A percentile compares a stretch with the other conserved stretches of the same genome.
Conservation (phyloP, 2,888 invertebrate species). For the Congeria kusceri region DNA sequence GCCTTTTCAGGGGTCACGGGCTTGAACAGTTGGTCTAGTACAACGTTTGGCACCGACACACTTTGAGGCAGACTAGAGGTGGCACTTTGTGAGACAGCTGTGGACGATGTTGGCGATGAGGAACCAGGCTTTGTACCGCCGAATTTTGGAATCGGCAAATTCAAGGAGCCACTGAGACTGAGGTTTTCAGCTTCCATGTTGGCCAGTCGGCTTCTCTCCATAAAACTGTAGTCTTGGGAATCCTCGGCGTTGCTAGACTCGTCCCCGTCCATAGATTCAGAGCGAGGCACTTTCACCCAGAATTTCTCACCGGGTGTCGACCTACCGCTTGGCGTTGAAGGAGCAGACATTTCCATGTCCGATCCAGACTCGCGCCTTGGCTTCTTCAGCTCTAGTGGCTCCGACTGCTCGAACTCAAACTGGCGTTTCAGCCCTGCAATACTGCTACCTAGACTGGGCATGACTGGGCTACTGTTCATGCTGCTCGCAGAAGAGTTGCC, state of each 20-base stretch:
- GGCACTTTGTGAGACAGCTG: neutral
- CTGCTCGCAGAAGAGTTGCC: slow-evolving; percentile 35
- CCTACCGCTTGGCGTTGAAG: slow-evolving; percentile 45
- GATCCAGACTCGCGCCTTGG: slow-evolving; percentile 48
- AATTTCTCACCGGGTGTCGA: slow-evolving; percentile 40
- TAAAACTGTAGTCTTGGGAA: slow-evolving; percentile 11
- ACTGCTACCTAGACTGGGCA: neutral
- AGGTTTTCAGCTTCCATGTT: slow-evolving; percentile 46
- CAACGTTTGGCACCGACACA: neutral
- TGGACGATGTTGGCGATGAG: neutral
- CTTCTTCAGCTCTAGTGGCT: slow-evolving; percentile 57
- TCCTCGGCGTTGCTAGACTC: slow-evolving; percentile 35
- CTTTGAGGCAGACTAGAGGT: neutral
- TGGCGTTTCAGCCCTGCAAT: slow-evolving; percentile 48
- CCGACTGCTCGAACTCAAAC: slow-evolving; percentile 23
- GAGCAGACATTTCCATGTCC: slow-evolving; percentile 31
- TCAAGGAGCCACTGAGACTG: slow-evolving; percentile 76
- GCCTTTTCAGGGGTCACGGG: neutral
- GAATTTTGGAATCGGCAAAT: slow-evolving; percentile 72
- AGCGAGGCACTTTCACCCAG: slow-evolving; percentile 17
- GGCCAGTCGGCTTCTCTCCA: neutral
- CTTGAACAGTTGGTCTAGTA: neutral
- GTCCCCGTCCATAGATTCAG: slow-evolving; percentile 40
- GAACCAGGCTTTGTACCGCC: no score
- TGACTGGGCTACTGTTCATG: slow-evolving; percentile 15